Base-by-base conservation (phyloP, 2,888 invertebrate species). In the Yponomeuta plumbellus region DNA sequence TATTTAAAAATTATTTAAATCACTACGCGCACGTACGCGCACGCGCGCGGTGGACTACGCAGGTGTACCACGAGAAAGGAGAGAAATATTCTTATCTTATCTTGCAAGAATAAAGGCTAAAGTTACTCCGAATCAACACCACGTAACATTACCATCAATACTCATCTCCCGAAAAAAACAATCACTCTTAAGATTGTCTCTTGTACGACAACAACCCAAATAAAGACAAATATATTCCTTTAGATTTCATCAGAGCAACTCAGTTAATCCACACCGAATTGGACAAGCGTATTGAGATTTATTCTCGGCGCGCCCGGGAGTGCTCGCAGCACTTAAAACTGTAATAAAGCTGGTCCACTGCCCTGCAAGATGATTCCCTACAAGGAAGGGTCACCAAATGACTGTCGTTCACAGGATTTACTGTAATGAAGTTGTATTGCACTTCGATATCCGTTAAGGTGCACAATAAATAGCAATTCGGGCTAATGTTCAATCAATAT, bases 361-460 rank as follows among this genome's bases (percentile, higher is more conserved):
- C 17, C 17, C 17, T 52, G 17, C 44, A 3, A 52, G 17, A 17
- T 17, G 17, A 13, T 52, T 17, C 13, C 44, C 3, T 13, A 17
- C 1, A 52, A 1, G 17, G 13, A 17, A 4, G 17, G 44, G 44
- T 17, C 44, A 52, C 44, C 44, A 52, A 17, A 52, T 8, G 17
- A 8, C 17, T 13, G 44, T 17, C 13, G 44, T 13, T 52, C 17
- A 17, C 13, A 52, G 52, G 52, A 52, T 39, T 17, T 20, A 74
- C 71, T 70, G 75, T 83, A 82, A 83, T 81, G 81, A 82, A 81
- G 81, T 82, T 79, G 75, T 79, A 81, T 80, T 74, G 77, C 76
- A 76, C 72, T 77, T 74, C 76, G 74, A 74, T 71, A 71, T 71
- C 70, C 39, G 72, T 74, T 76, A 80, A 78, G 77, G 78, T 78